Evolutionary conservation across 2,888 invertebrate species (phyloP).

Genomic region (Gibbula magus): DNA sequence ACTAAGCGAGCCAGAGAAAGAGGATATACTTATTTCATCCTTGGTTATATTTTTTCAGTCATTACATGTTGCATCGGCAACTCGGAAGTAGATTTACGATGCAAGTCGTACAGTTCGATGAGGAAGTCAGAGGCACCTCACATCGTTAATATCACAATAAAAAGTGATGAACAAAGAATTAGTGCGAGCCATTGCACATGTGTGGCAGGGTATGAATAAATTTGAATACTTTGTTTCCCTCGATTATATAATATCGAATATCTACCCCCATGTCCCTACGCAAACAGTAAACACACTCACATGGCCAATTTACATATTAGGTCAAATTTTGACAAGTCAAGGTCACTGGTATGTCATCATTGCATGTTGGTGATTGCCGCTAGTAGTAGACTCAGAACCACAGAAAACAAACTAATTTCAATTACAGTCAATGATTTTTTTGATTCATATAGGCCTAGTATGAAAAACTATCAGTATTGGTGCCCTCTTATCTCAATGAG

Average conservation of each 20-base stretch:
- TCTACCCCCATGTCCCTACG: neutral
- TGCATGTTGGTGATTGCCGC: no score
- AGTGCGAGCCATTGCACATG: neutral
- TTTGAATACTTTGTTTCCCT: neutral
- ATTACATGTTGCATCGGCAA: no score
- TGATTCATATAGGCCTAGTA: no score
- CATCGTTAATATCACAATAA: neutral
- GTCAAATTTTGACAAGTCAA: neutral
- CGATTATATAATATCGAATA: neutral
- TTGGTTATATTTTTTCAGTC: neutral
- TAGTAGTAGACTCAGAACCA: no score
- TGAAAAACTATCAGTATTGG: no score
- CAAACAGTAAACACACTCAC: neutral
- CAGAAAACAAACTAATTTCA: no score
- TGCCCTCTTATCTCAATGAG: no score
- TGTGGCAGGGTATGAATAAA: neutral
- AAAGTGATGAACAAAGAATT: neutral
- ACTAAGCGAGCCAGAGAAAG: neutral
- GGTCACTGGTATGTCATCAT: neutral
- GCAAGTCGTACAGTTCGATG: neutral
- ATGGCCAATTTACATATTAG: neutral
- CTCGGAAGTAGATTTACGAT: neutral
- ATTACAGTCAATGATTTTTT: no score
- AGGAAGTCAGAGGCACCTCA: neutral
- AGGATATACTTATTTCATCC: neutral